Base-by-base conservation (phyloP, 2,888 invertebrate genomes). In the Oxycera nigricornis region DNA sequence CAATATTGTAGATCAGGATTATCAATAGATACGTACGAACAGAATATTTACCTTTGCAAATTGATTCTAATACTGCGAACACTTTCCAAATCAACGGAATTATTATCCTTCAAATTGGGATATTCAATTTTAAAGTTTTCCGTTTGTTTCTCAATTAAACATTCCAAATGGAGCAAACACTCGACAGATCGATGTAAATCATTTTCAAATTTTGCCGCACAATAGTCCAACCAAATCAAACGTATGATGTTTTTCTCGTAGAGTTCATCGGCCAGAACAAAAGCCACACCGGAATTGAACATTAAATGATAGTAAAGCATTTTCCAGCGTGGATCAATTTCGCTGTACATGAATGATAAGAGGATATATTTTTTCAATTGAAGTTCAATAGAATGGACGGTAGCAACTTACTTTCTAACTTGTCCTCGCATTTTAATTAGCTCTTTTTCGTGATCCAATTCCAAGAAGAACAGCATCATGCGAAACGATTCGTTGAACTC, bases 141-240 rank as follows among this genome's bases (percentile, higher is more conserved):
- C 6, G 74, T 77, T 61, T 83, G 80, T 30, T 80, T 79, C 72
- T 79, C 68, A 28, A 79, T 74, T 17, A 79, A 65, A 72, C 78
- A 73, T 50, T 79, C 78, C 55, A 80, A 74, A 65, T 78, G 73
- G 9, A 79, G 74, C 17, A 79, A 52, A 7, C 87, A 86, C 77
- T 86, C 85, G 31, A 88, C 86, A 0, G 88, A 88, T 30, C 88
- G 80, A 55, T 86, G 85, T 65, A 87, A 86, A 76, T 87, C 86
- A 41, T 86, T 86, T 78, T 87, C 87, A 76, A 86, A 87, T 73
- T 88, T 81, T 74, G 87, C 88, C 74, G 88, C 81, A 77, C 88
- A 86, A n/a, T 87, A 86, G 78, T 88, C 86, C 14, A 89, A 79
- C 89, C 89, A 89, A 61, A 88, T 83, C 30, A 89, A 84, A 73